A percentile compares a stretch with the other conserved stretches of the same genome.
phyloP scores from a whole-genome alignment of 2,888 invertebrate genomes.

The Eristalis arbustorum region DNA sequence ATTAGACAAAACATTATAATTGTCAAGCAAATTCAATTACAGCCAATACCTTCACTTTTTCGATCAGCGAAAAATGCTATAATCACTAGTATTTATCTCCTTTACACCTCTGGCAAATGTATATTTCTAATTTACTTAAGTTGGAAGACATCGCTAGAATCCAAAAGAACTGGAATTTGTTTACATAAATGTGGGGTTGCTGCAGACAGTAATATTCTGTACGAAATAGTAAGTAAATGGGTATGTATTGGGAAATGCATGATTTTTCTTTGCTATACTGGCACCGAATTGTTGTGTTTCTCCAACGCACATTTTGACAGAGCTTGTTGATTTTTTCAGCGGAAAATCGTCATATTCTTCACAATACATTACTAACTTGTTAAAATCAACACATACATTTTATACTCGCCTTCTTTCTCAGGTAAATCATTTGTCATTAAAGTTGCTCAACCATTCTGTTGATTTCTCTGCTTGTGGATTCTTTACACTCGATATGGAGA shows the following conservation, averaged over 20 bases:
- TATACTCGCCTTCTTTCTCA: conserved; percentile 44
- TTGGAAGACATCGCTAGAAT: conserved; percentile 79
- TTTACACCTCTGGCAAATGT: conserved; percentile 79
- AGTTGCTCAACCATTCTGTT: conserved; percentile 79
- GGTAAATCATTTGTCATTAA: conserved; percentile 79
- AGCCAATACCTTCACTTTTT: conserved; percentile 77
- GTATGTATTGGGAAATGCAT: no score
- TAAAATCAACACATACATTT: neutral
- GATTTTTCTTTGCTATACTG: no score
- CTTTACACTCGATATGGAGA: conserved; percentile 80
- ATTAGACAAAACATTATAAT: no score
- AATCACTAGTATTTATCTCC: conserved; percentile 76
- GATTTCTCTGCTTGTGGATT: conserved; percentile 80
- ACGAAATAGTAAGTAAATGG: conserved; percentile 76
- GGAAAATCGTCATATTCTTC: no score
- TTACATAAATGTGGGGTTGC: conserved; percentile 79
- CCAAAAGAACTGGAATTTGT: conserved; percentile 79
- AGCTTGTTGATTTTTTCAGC: no score
- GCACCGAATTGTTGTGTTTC: no score
- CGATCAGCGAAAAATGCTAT: conserved; percentile 77
- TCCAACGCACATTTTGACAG: no score
- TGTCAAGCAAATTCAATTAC: neutral
- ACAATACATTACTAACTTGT: neutral
- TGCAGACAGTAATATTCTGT: conserved; percentile 78
- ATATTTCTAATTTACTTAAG: conserved; percentile 79